A percentile compares a stretch with the other conserved stretches of the same genome.
Conservation (phyloP, 1,140 invertebrate species). For the Diorhabda elongata region DNA sequence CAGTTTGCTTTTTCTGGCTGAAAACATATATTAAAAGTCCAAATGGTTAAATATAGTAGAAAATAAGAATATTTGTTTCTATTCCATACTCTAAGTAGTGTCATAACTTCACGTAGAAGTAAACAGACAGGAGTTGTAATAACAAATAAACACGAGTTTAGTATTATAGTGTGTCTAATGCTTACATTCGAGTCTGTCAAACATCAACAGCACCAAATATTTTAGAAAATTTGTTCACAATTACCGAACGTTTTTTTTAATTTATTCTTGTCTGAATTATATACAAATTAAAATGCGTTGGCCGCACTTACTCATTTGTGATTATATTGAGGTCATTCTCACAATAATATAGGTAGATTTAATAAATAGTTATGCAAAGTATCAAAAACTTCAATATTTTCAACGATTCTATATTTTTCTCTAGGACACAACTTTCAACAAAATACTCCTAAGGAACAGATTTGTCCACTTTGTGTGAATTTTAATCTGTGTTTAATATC, state of each 20-base stretch:
- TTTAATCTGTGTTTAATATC: no score
- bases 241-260: constrained; percentile 1
- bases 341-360: background rate
- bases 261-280: constrained; percentile 3
- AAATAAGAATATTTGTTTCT: background rate
- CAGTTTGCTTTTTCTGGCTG: no score
- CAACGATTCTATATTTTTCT: no score
- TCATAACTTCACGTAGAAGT: constrained; percentile 6
- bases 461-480: no score
- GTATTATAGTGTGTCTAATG: constrained; percentile 12
- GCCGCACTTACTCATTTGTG: background rate
- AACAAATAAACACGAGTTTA: constrained; percentile 9
- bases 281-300: background rate
- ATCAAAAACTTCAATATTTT: no score
- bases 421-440: no score
- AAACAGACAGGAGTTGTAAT: constrained; percentile 5
- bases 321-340: background rate
- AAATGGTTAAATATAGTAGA: background rate
- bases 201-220: constrained; percentile 7
- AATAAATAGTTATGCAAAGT: no score
- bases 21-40: background rate
- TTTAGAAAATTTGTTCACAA: constrained; percentile 11
- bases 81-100: constrained; percentile 5
- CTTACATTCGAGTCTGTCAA: constrained; percentile 10
- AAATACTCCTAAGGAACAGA: no score